Evolutionary conservation across 2,888 invertebrate genomes (phyloP), one percentile per base, ranked within the genome.

Genomic region (Lissonota sp.): DNA sequence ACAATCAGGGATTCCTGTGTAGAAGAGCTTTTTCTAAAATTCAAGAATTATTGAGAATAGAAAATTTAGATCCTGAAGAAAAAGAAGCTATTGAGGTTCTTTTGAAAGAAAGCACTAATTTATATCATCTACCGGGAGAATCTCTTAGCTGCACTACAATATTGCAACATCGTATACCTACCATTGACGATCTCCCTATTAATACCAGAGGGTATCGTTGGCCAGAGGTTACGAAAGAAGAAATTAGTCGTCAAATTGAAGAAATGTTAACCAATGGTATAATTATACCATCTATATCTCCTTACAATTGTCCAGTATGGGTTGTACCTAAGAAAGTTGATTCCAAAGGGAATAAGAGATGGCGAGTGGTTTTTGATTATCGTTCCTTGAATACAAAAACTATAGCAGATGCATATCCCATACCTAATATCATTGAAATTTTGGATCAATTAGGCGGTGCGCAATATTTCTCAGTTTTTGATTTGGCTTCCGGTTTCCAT

Each of bases 391-490:
- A 85, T 26, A 79, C 83, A 37, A 80, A 83, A 69, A 83, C 82
- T 1, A 7, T 83, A 5, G 74, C 67, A 0, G 83, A 85, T 26
- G 80, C 81, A 12, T 85, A 75, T 7, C 85, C 86, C 0, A 42
- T 87, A 0, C 87, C 88, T 0, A 83, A 85, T 7, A 87, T 89
- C 4, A 84, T 79, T 0, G 85, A 87, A 0, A 89, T 87, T n/a
- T 58, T 89, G 4, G 85, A 89, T 37, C 80, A 83, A 63, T 40
- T 88, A 4, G 83, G 87, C 7, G 76, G 84, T 5, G 84, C 86
- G 37, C 79, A 67, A 44, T 87, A 85, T 16, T 87, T 90, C 44
- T 83, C 85, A 0, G 85, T 85, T 0, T 66, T 90, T 0, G 88
- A 90, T 70, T 63, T 89, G 0, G 86, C 85, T 5, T 82, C 83